Evolutionary conservation across 92 coral and sea anemone genomes (phyloP).

Genomic region (Heteractis magnifica): DNA sequence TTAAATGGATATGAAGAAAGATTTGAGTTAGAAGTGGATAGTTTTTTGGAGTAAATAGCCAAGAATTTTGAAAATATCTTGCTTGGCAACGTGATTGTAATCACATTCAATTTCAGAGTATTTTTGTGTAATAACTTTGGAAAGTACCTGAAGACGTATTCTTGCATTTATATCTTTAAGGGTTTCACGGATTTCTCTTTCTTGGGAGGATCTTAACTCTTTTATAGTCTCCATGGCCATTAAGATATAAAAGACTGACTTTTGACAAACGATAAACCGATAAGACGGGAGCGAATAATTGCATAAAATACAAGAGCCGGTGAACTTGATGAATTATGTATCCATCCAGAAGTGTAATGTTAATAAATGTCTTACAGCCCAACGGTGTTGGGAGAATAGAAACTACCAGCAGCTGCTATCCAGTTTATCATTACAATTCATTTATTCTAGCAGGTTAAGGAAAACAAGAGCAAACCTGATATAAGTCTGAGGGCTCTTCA

Average conservation of each 20-base stretch:
- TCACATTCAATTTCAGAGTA: not conserved
- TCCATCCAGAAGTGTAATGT: slow-evolving; percentile 7
- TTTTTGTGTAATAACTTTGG: not conserved
- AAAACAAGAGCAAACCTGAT: slow-evolving; percentile 76
- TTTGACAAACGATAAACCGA: slow-evolving; percentile 10
- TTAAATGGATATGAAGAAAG: not conserved
- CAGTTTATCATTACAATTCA: slow-evolving; percentile 22
- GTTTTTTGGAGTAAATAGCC: not conserved
- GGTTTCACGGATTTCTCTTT: slow-evolving; percentile 32
- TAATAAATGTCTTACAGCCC: slow-evolving; percentile 4
- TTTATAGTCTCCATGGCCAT: slow-evolving; percentile 49
- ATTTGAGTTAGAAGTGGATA: not conserved
- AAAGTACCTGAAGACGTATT: slow-evolving; percentile 50
- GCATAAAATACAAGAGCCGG: slow-evolving; percentile 8
- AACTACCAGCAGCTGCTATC: slow-evolving; percentile 40
- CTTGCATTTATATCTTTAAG: slow-evolving; percentile 34
- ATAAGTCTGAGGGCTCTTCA: slow-evolving; percentile 92
- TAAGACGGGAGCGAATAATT: not conserved
- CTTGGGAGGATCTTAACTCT: slow-evolving; percentile 27
- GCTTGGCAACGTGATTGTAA: slow-evolving; percentile 19
- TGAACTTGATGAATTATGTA: not conserved
- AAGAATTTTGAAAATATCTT: not conserved
- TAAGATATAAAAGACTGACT: slow-evolving; percentile 1
- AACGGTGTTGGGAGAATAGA: not conserved
- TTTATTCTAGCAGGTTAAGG: slow-evolving; percentile 22